Evolutionary conservation across 2,888 invertebrate genomes (phyloP).

Genomic region (Trissoscelio sp.): DNA sequence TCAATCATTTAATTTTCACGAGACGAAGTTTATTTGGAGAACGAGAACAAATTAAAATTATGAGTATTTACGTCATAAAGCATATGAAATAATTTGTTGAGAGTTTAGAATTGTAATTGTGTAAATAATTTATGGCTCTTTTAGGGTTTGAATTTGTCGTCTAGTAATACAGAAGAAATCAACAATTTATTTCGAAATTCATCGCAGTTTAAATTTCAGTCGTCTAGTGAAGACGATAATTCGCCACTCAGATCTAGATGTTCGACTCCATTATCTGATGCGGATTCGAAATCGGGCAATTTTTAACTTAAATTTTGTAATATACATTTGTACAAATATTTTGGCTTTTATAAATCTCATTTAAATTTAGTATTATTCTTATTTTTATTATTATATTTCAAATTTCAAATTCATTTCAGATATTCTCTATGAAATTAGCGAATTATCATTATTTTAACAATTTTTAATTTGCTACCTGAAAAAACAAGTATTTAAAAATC

Average conservation of each 20-base stretch:
- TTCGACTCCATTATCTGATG: not conserved
- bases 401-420: no score
- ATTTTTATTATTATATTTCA: no score
- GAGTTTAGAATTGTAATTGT: not conserved
- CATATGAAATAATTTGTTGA: not conserved
- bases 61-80: not conserved
- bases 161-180: not conserved
- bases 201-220: constrained; percentile 1
- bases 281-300: not conserved
- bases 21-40: not conserved
- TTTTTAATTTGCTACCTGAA: no score
- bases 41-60: not conserved
- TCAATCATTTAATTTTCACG: constrained; percentile 5
- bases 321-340: no score
- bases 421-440: no score
- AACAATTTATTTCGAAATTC: constrained; percentile 18
- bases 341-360: no score
- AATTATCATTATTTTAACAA: no score
- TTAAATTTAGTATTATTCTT: no score
- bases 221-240: constrained; percentile 32
- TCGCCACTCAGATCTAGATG: constrained; percentile 2
- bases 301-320: constrained; percentile 27
- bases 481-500: no score
- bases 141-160: not conserved
- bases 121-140: not conserved